Conservation (phyloP, 2,888 invertebrate species). For the Latrodectus elegans region DNA sequence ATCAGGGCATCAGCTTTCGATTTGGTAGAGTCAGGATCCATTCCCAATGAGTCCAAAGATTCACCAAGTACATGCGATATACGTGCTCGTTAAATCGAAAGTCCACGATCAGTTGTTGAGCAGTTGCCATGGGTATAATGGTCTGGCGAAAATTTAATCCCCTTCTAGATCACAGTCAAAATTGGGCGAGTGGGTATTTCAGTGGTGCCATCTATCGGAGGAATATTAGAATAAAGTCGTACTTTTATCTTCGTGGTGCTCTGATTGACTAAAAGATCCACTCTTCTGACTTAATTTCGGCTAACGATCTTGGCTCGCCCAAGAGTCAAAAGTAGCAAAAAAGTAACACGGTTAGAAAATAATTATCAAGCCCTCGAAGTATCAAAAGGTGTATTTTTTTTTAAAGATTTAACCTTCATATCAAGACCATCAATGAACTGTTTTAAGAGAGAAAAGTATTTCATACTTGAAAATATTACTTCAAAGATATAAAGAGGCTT, state of each 20-base stretch:
- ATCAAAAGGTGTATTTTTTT: too few species aligned
- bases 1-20: too few species aligned
- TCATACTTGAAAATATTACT: too few species aligned
- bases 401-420: too few species aligned
- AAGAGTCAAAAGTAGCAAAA: background rate
- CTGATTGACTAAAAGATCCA: background rate
- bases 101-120: background rate
- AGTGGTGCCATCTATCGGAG: background rate
- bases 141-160: background rate
- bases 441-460: too few species aligned
- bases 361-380: too few species aligned
- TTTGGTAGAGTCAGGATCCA: too few species aligned
- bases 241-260: background rate
- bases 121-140: background rate
- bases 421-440: too few species aligned
- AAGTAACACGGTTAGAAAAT: too few species aligned
- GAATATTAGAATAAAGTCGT: background rate
- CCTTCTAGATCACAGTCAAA: background rate
- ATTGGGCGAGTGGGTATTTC: background rate
- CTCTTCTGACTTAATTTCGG: background rate
- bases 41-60: background rate
- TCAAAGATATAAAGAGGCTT: too few species aligned
- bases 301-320: background rate
- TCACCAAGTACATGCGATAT: too few species aligned
- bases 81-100: background rate